These are phyloP conservation scores for Galerucella nymphaeae DNA, from an alignment of 2,888 invertebrate genomes.

Conservation along the genomic window DNA sequence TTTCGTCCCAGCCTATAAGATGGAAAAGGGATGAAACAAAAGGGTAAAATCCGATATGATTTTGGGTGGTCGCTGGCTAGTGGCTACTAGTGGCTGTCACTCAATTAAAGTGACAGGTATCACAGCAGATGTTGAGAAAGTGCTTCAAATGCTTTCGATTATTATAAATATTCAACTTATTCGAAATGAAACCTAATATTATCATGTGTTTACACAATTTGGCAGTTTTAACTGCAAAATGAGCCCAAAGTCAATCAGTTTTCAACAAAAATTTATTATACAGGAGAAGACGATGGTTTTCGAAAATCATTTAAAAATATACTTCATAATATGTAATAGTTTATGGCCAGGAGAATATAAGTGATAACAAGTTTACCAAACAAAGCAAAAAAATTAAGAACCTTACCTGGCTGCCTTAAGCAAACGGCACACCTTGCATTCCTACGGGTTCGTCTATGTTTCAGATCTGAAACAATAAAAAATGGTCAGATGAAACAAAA, in stretches of 20 bases:
- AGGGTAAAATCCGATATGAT: constrained; percentile 21
- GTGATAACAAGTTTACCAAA: constrained; percentile 38
- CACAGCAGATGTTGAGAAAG: not conserved
- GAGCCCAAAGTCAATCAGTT: not conserved
- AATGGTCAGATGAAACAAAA: not conserved
- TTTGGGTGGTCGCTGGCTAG: constrained; percentile 27
- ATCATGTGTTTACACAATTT: too few relatives aligned
- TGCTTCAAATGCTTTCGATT: not conserved
- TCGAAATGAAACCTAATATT: too few relatives aligned
- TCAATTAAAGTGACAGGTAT: constrained; percentile 14
- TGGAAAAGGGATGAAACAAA: not conserved
- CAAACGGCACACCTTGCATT: constrained; percentile 35
- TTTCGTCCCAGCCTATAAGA: not conserved
- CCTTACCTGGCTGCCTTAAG: constrained; percentile 38
- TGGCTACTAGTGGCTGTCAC: constrained; percentile 8
- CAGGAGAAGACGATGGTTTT: not conserved
- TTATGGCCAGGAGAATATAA: constrained; percentile 24
- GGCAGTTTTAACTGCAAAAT: not conserved
- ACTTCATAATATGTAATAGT: constrained; percentile 17
- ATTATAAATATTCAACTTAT: too few relatives aligned
- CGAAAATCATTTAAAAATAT: not conserved
- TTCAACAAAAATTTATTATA: not conserved
- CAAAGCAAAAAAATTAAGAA: constrained; percentile 27
- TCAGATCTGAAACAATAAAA: constrained; percentile 16
- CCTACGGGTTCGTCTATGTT: constrained; percentile 7